Conservation (phyloP, 2,797 vertebrate genomes). For the Tangara arthus region DNA sequence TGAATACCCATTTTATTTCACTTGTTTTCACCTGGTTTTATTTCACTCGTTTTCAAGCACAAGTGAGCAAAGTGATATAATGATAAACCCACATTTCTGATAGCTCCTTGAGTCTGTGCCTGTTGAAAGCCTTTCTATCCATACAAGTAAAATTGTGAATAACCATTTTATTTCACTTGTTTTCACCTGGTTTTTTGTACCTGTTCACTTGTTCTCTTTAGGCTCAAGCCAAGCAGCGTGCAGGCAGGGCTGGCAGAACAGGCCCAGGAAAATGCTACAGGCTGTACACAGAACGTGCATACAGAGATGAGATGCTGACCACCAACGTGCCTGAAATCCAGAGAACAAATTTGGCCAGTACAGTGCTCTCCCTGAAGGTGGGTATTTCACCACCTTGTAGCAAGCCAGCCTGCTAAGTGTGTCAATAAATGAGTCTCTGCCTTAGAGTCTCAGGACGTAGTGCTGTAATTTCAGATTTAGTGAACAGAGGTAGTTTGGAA, state of each 20-base stretch:
- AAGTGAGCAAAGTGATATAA: background rate
- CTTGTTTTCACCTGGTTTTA: background rate
- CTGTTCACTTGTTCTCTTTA: slow-evolving; percentile 41
- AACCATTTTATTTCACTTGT: background rate
- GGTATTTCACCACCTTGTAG: background rate
- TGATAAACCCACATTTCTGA: background rate
- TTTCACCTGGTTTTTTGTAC: background rate
- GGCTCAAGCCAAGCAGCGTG: slow-evolving; percentile 97
- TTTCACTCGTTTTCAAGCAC: background rate
- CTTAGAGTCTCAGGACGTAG: background rate
- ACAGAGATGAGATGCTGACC: slow-evolving; percentile 96
- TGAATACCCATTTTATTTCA: background rate
- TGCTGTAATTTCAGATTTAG: background rate
- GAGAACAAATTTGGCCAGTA: slow-evolving; percentile 96
- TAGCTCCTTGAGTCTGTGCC: background rate
- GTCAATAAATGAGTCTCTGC: background rate
- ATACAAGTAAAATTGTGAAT: background rate
- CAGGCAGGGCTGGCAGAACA: slow-evolving; percentile 92
- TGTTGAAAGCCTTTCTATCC: background rate
- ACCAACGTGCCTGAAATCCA: slow-evolving; percentile 99
- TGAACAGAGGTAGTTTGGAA: background rate
- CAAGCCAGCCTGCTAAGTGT: background rate
- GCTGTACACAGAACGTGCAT: slow-evolving; percentile 94
- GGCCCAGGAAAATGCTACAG: slow-evolving; percentile 95
- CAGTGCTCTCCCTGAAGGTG: slow-evolving; percentile 96